A percentile compares a stretch with the other conserved stretches of the same genome.
Conservation (phyloP, 2,113 vertebrate species). For the Gracilinanus agilis region DNA sequence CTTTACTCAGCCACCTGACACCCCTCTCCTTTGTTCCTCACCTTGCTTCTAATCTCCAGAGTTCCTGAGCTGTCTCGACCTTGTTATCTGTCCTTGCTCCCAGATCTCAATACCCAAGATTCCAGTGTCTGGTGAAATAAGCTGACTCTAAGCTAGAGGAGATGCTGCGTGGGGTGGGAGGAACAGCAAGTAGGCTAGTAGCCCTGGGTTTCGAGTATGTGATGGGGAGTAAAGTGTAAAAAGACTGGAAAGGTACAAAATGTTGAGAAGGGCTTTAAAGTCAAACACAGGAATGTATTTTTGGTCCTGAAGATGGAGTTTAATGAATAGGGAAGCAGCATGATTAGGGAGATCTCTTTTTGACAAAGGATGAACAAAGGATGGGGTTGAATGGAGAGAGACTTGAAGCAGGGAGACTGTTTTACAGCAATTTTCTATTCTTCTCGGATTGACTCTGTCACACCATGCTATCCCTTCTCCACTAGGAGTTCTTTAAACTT, state of each 20-base stretch:
- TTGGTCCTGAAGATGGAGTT: not conserved
- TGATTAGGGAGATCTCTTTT: not conserved
- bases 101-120: not conserved
- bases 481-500: not conserved
- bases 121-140: not conserved
- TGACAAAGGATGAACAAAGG: not conserved
- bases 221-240: not conserved
- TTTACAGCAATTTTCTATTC: not conserved
- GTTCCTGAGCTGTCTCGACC: not conserved
- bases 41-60: not conserved
- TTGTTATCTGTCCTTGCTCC: not conserved
- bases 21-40: not conserved
- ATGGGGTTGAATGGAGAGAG: not conserved
- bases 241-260: not conserved
- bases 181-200: not conserved
- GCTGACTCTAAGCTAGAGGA: not conserved
- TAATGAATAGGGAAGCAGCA: not conserved
- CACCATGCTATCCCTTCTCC: not conserved
- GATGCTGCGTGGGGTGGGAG: not conserved
- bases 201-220: not conserved
- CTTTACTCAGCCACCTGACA: not conserved
- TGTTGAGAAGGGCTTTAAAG: not conserved
- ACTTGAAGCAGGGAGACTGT: not conserved
- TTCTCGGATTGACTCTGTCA: not conserved
- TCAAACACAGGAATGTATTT: not conserved